phyloP scores from a whole-genome alignment of 2,113 vertebrate genomes.

The Gallinago paraguaiae region DNA sequence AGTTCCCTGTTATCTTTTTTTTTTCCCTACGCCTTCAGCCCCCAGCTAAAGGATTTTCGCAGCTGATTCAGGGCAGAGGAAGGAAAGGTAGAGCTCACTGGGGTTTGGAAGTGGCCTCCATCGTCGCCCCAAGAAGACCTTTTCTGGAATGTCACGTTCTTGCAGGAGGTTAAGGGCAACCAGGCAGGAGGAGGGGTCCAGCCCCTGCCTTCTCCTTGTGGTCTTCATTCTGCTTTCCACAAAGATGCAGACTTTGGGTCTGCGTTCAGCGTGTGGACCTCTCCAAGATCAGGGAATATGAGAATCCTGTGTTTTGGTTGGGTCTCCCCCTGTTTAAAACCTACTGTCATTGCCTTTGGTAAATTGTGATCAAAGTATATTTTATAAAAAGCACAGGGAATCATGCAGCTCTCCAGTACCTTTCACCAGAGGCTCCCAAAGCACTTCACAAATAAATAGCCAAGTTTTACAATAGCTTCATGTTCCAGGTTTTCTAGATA shows the following conservation, averaged over 20 bases:
- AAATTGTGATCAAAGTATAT: not conserved
- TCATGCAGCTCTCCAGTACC: not conserved
- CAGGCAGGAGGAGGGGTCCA: not conserved
- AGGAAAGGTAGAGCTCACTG: not conserved
- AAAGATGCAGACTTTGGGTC: accelerated
- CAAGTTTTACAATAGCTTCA: not conserved
- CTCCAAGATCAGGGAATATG: not conserved
- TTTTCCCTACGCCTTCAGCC: not conserved
- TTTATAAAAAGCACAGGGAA: not conserved
- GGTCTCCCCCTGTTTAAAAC: not conserved
- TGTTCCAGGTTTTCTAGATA: not conserved
- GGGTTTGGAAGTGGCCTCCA: not conserved
- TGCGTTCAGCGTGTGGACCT: not conserved
- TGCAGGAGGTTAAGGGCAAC: not conserved
- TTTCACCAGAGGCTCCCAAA: not conserved
- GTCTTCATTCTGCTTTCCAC: constrained; percentile 1
- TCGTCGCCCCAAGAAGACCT: not conserved
- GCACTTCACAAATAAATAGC: not conserved
- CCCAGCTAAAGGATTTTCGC: not conserved
- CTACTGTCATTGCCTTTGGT: not conserved
- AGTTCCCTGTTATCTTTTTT: not conserved
- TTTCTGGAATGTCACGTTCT: not conserved
- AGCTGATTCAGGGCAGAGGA: not conserved
- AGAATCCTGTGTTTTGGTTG: not conserved
- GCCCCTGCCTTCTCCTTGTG: not conserved